Conservation (phyloP, 2,888 invertebrate species). For the Rhogogaster chlorosoma region DNA sequence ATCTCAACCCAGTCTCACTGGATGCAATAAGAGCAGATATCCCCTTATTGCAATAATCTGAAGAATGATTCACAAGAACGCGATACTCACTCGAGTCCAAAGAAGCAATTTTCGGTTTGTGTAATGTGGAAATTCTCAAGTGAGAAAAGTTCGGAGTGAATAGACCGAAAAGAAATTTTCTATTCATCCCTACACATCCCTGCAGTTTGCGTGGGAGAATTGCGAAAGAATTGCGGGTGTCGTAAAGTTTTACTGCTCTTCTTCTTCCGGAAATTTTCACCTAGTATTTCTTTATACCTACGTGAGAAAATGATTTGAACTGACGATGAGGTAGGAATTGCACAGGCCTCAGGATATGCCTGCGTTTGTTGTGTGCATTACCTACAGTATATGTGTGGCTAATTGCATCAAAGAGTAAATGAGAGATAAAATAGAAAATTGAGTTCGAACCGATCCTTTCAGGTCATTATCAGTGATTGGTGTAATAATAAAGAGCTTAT, state of each 20-base stretch:
- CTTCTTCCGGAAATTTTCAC: conserved; percentile 34
- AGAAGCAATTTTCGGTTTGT: neutral
- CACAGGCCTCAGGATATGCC: neutral
- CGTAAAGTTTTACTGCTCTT: conserved; percentile 36
- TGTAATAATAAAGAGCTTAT: neutral
- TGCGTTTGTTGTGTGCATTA: neutral
- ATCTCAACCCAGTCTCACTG: too few species aligned
- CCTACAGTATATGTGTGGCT: neutral
- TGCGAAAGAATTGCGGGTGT: neutral
- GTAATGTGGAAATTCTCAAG: neutral
- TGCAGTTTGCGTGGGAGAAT: neutral
- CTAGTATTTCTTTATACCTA: neutral
- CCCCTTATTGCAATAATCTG: too few species aligned
- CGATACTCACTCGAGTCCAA: too few species aligned
- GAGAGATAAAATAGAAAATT: neutral
- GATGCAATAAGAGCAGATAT: too few species aligned
- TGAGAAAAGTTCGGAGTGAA: neutral
- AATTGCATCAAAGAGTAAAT: neutral
- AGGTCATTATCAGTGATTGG: neutral
- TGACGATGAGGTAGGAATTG: neutral
- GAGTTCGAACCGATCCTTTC: neutral
- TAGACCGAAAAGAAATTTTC: neutral
- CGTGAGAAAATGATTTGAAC: conserved; percentile 10
- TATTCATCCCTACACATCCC: neutral
- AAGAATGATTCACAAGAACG: too few species aligned